These are phyloP conservation scores for Sciurus carolinensis DNA, from an alignment of 2,797 vertebrate species.

Conservation along the genomic window DNA sequence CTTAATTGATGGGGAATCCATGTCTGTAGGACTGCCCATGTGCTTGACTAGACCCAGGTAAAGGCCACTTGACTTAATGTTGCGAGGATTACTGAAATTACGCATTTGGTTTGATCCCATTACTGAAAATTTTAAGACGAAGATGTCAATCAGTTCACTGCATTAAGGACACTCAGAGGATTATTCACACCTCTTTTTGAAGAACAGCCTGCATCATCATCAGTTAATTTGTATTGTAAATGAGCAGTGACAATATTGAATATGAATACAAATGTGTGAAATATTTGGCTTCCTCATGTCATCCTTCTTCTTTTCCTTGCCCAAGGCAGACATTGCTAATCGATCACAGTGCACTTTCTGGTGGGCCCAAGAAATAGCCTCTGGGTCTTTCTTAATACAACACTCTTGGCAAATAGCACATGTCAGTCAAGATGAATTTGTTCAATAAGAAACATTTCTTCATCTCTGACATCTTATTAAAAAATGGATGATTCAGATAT, in stretches of 20 bases:
- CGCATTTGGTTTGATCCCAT: not conserved
- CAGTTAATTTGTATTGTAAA: slow-evolving; percentile 15
- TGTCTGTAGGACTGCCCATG: not conserved
- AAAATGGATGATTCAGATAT: not conserved
- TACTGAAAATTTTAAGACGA: not conserved
- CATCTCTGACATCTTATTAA: slow-evolving; percentile 32
- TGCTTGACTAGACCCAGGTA: not conserved
- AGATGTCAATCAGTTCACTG: not conserved
- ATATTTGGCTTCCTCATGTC: not conserved
- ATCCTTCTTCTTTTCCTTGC: not conserved
- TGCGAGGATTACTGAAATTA: not conserved
- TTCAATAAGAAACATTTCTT: slow-evolving; percentile 58
- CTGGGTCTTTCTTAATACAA: not conserved
- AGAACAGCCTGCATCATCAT: not conserved
- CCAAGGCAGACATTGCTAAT: slow-evolving; percentile 27
- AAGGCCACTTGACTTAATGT: not conserved
- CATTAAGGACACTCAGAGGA: not conserved
- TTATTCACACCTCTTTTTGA: slow-evolving; percentile 51
- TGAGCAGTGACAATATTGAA: not conserved
- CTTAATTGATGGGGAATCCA: not conserved
- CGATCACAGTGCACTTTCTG: not conserved
- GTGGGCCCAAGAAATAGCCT: not conserved
- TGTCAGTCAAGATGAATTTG: not conserved
- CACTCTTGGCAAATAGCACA: not conserved
- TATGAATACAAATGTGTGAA: not conserved